A percentile compares a stretch with the other conserved stretches of the same genome.
These are phyloP conservation scores for Vireo griseus DNA, from an alignment of 2,797 vertebrate genomes.

Conservation along the genomic window DNA sequence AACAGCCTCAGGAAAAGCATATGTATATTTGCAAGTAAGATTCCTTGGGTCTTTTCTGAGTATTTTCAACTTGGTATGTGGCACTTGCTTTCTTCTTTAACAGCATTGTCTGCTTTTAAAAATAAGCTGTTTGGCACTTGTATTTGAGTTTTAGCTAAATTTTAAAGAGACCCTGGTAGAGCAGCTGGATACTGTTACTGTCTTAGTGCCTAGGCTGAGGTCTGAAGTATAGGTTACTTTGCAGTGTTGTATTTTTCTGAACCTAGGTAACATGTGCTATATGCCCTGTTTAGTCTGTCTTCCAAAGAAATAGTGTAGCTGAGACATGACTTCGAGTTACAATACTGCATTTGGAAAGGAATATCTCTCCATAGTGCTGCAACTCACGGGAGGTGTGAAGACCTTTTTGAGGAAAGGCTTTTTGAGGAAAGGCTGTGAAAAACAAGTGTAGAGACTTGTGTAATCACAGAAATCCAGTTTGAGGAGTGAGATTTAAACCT, in stretches of 20 bases:
- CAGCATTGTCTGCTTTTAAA: not conserved
- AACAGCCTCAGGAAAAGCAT: not conserved
- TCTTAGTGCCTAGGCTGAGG: not conserved
- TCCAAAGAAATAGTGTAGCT: not conserved
- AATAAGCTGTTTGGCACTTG: not conserved
- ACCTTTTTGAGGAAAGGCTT: not conserved
- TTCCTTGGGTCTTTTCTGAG: not conserved
- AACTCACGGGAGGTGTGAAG: not conserved
- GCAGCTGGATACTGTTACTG: not conserved
- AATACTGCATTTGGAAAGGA: not conserved
- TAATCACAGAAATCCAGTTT: not conserved
- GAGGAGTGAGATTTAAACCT: not conserved
- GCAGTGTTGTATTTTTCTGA: not conserved
- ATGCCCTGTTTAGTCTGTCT: not conserved
- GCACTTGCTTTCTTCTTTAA: not conserved
- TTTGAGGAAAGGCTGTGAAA: not conserved
- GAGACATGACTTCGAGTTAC: not conserved
- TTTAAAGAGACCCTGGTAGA: not conserved
- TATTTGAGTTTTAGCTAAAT: not conserved
- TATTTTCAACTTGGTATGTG: not conserved
- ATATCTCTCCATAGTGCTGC: not conserved
- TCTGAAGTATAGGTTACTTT: not conserved
- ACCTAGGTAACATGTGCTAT: not conserved
- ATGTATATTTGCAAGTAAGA: not conserved
- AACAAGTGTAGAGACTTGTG: not conserved